These are phyloP conservation scores for Eremobia ochroleuca DNA, from an alignment of 2,888 invertebrate species.

Conservation along the genomic window DNA sequence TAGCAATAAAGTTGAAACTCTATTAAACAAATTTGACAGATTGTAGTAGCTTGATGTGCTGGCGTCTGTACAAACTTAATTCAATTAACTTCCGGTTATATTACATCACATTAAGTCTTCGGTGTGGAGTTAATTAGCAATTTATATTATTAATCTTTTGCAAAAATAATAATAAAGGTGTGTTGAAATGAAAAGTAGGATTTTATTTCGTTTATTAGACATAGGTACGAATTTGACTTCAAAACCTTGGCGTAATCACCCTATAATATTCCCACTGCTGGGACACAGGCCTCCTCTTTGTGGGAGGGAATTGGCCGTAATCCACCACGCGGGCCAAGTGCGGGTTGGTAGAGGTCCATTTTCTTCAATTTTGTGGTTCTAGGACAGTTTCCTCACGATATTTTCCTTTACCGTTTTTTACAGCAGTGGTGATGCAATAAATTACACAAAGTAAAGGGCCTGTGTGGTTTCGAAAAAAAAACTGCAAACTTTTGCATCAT, in stretches of 20 bases:
- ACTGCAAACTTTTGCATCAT: not conserved
- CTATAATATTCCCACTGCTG: too few species aligned
- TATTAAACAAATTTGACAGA: too few species aligned
- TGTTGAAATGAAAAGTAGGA: not conserved
- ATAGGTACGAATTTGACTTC: not conserved
- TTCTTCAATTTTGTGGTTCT: too few species aligned
- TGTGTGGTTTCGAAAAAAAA: not conserved
- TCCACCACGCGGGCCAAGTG: too few species aligned
- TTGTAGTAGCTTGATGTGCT: too few species aligned
- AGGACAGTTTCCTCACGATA: not conserved
- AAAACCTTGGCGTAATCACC: not conserved
- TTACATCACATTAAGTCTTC: conserved; percentile 44
- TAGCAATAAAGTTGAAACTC: too few species aligned
- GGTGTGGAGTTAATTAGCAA: conserved; percentile 20
- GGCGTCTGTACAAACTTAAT: too few species aligned
- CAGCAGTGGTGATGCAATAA: too few species aligned
- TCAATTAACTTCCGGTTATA: conserved; percentile 52
- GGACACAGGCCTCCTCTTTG: too few species aligned
- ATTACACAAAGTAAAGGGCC: not conserved
- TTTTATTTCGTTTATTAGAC: not conserved
- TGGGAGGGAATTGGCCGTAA: too few species aligned
- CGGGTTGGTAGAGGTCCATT: too few species aligned
- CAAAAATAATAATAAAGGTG: conserved; percentile 1
- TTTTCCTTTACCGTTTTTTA: not conserved
- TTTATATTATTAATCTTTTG: conserved; percentile 1